These are phyloP conservation scores for Delphinapterus leucas DNA, from an alignment of 2,113 vertebrate genomes.

Conservation along the genomic window DNA sequence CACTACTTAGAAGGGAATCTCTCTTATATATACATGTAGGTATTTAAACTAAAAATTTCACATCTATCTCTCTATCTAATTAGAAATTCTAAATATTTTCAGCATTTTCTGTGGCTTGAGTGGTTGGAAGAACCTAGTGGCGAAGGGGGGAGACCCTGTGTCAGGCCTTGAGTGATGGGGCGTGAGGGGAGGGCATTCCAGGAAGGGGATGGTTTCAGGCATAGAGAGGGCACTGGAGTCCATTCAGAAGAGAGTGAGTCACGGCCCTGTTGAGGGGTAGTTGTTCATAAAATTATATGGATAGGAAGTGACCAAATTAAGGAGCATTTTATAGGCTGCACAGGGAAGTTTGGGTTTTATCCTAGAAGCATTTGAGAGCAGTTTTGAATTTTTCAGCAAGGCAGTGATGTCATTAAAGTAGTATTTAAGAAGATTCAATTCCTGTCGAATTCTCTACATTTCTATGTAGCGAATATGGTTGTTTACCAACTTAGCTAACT, in stretches of 20 bases:
- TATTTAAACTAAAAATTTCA: neutral
- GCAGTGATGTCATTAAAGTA: slow-evolving; percentile 9
- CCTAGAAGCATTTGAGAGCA: neutral
- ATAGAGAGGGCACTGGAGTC: neutral
- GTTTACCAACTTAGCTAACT: slow-evolving; percentile 14
- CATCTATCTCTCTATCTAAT: neutral
- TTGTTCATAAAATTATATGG: neutral
- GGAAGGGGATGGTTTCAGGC: neutral
- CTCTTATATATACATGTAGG: neutral
- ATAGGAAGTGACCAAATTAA: slow-evolving; percentile 25
- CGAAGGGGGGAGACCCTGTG: neutral
- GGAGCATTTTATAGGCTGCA: neutral
- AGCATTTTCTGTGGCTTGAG: neutral
- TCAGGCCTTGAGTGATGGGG: neutral
- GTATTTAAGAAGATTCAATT: slow-evolving; percentile 29
- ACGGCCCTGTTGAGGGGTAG: neutral
- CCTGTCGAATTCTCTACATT: neutral
- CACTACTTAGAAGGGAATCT: neutral
- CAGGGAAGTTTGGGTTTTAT: slow-evolving; percentile 32
- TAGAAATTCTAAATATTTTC: neutral
- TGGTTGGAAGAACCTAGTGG: neutral
- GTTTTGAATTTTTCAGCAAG: neutral
- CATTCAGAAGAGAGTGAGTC: neutral
- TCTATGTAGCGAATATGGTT: neutral
- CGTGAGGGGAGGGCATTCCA: neutral